Evolutionary conservation across 1,140 invertebrate genomes (phyloP).

Genomic region (Oppia nitens): DNA sequence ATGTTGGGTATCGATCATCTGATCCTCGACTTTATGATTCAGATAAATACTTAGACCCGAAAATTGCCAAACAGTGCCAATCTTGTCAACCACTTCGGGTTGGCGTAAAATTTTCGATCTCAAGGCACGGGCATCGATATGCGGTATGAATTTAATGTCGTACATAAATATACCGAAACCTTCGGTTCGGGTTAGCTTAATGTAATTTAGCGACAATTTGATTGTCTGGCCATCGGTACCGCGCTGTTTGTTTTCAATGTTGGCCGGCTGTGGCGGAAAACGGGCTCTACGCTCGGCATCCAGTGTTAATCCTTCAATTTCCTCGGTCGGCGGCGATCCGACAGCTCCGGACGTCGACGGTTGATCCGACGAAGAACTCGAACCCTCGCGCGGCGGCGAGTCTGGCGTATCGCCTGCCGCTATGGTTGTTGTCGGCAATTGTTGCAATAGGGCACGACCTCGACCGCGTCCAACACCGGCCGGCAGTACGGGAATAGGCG

Average conservation of each 20-base stretch:
- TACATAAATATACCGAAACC: neutral
- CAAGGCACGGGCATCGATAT: neutral
- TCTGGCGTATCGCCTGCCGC: neutral
- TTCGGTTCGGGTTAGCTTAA: neutral
- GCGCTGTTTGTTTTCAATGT: neutral
- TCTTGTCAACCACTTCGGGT: neutral
- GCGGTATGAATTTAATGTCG: neutral
- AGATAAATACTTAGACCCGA: neutral
- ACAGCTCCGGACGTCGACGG: neutral
- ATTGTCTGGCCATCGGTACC: neutral
- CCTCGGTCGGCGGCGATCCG: neutral
- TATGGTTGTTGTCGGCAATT: neutral
- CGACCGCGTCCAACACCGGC: neutral
- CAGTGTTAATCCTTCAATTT: neutral
- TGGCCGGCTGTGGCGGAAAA: neutral
- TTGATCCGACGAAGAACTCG: neutral
- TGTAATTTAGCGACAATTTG: neutral
- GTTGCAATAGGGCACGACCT: neutral
- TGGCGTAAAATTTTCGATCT: neutral
- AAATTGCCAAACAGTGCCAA: neutral
- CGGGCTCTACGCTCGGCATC: neutral
- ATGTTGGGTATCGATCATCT: neutral
- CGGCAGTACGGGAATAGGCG: neutral
- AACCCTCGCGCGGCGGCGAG: neutral
- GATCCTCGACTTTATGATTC: neutral